A percentile compares a stretch with the other conserved stretches of the same genome.
phyloP scores from a whole-genome alignment of 2,888 invertebrate genomes.

The Acronicta psi region DNA sequence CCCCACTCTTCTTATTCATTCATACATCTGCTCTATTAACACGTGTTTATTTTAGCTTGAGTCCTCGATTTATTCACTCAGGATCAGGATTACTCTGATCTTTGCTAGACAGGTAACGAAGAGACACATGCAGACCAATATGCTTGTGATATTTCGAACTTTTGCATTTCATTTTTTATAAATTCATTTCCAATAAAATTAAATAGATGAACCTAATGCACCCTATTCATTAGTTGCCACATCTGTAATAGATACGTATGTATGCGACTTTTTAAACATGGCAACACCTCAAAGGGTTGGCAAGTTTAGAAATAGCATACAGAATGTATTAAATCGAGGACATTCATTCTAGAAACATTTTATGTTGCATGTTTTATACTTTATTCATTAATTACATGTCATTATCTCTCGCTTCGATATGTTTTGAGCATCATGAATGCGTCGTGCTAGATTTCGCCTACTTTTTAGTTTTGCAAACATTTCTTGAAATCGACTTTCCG shows the following conservation, averaged over 20 bases:
- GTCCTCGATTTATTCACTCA: conserved; percentile 68
- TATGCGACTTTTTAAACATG: conserved; percentile 9
- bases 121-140: background rate
- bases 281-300: conserved; percentile 20
- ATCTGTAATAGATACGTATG: conserved; percentile 31
- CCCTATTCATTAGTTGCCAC: conserved; percentile 30
- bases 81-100: conserved; percentile 5
- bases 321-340: conserved; percentile 70
- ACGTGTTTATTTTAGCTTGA: conserved; percentile 76
- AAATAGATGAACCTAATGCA: background rate
- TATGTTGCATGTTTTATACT: conserved; percentile 82
- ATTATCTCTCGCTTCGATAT: conserved; percentile 35
- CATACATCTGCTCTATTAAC: conserved; percentile 84
- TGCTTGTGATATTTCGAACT: background rate
- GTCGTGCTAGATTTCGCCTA: conserved; percentile 26
- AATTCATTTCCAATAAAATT: too few species aligned
- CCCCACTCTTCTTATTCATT: conserved; percentile 92
- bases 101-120: conserved; percentile 11
- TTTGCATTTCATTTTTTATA: background rate
- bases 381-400: conserved; percentile 64
- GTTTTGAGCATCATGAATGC: conserved; percentile 39
- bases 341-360: conserved; percentile 73
- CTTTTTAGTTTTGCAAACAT: conserved; percentile 31
- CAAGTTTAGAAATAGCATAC: conserved; percentile 21
- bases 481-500: conserved; percentile 25